phyloP scores from a whole-genome alignment of 2,797 vertebrate species.

The Neopelma chrysocephalum region DNA sequence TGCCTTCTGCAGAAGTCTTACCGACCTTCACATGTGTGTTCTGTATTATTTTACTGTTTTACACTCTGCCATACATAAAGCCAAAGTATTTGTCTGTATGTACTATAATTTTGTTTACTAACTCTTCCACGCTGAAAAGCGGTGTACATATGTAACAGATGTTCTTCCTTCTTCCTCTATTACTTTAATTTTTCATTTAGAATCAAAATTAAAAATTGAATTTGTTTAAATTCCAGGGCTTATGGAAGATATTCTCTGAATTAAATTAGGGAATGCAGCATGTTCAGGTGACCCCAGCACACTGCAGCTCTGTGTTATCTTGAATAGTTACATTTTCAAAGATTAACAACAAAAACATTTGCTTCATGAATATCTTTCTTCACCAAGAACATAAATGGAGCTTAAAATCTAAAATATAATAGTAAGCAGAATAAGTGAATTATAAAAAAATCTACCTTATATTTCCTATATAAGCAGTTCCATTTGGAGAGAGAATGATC shows the following conservation, averaged over 20 bases:
- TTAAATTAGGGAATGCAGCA: neutral
- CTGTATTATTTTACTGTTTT: neutral
- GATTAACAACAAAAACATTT: neutral
- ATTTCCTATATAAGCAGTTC: neutral
- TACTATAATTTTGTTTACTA: neutral
- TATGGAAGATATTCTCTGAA: neutral
- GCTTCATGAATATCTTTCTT: neutral
- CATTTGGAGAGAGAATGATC: neutral
- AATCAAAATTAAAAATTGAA: neutral
- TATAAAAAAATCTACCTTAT: neutral
- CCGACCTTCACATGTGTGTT: neutral
- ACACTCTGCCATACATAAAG: neutral
- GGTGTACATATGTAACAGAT: neutral
- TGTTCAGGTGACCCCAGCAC: neutral
- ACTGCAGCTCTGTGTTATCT: neutral
- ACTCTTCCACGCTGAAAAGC: neutral
- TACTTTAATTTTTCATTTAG: neutral
- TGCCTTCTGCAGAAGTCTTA: neutral
- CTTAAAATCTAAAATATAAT: neutral
- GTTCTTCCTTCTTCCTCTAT: neutral
- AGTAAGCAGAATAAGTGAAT: neutral
- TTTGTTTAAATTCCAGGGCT: neutral
- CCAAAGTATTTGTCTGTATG: neutral
- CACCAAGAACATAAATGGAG: neutral
- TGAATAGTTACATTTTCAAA: neutral